phyloP scores from a whole-genome alignment of 2,888 invertebrate genomes.

The Pseudanteris insignis region DNA sequence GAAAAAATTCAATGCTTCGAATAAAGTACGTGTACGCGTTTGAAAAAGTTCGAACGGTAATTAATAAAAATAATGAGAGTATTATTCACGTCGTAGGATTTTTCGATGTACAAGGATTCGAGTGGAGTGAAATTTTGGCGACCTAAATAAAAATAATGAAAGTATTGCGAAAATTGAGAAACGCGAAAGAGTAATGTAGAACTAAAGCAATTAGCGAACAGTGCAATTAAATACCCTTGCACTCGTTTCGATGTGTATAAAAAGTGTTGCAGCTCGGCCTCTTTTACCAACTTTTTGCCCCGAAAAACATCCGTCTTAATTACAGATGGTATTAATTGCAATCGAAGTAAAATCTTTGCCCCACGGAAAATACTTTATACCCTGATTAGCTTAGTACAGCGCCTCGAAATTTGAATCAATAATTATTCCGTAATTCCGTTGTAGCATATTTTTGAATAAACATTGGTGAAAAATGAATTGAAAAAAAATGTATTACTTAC shows the following conservation, averaged over 20 bases:
- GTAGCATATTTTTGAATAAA: too few species aligned
- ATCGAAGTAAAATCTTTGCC: too few species aligned
- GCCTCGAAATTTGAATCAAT: too few species aligned
- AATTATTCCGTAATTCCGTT: too few species aligned
- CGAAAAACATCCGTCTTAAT: constrained; percentile 36
- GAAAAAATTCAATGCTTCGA: too few species aligned
- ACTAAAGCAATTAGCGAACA: constrained; percentile 39
- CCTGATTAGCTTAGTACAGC: too few species aligned
- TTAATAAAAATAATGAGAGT: constrained; percentile 16
- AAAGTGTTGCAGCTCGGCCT: constrained; percentile 26
- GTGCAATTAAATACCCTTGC: constrained; percentile 37
- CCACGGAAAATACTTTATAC: too few species aligned
- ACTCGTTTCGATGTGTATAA: constrained; percentile 20
- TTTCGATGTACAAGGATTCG: constrained; percentile 2
- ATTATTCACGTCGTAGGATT: constrained; percentile 9
- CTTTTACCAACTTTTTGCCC: constrained; percentile 29
- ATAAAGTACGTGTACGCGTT: too few species aligned
- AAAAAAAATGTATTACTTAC: too few species aligned
- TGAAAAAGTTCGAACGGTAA: too few species aligned
- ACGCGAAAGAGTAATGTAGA: constrained; percentile 34
- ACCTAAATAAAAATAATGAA: constrained; percentile 35
- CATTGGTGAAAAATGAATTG: too few species aligned
- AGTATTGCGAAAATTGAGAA: constrained; percentile 29
- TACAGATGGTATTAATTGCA: constrained; percentile 29
- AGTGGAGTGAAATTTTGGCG: constrained; percentile 15